Evolutionary conservation across 2,888 invertebrate genomes (phyloP), one percentile per base, ranked within the genome.

Genomic region (Caenorhabditis panamensis): DNA sequence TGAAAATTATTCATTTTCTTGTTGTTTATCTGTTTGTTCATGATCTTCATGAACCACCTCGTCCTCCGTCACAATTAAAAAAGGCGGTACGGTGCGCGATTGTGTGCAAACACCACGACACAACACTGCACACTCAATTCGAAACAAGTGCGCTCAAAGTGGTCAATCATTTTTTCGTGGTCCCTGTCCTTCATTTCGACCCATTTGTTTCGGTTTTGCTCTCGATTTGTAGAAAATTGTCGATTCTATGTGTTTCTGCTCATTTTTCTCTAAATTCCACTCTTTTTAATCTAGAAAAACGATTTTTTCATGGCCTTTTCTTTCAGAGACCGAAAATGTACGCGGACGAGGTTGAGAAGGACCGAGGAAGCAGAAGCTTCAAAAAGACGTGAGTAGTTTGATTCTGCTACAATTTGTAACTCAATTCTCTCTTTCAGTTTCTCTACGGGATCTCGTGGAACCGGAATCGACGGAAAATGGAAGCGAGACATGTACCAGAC

Each of bases 401-500:
- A 37, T 20, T 26, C 37, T 51, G 6, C 6, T 1, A 58, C 20
- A 51, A 53, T 24, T 56, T 26, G 28, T 5, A 53, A 31, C 31
- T 31, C 5, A 13, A 37, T 53, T n/a, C n/a, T n/a, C n/a, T n/a
- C n/a, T 37, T 69, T 24, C 49, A 67, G 79, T n/a, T 76, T 67
- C 44, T n/a, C n/a, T n/a, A 18, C 31, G 18, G 28, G 24, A 9
- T 16, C 54, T n/a, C 67, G 62, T 9, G 62, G 59, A n/a, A 18
- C 62, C 0, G 79, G 79, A 63, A 79, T 79, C 53, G 79, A 79
- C n/a, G 79, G 79, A 56, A 79, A 79, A 73, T 79, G 79, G 79
- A 79, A 79, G 56, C 56, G 73, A 8, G 79, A 79, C 56, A 68
- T 54, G 64, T 79, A 64, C 62, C 75, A 76, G 36, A 67, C 67